Evolutionary conservation across 2,113 vertebrate genomes (phyloP).

Genomic region (Mesembrinibis cayennensis): DNA sequence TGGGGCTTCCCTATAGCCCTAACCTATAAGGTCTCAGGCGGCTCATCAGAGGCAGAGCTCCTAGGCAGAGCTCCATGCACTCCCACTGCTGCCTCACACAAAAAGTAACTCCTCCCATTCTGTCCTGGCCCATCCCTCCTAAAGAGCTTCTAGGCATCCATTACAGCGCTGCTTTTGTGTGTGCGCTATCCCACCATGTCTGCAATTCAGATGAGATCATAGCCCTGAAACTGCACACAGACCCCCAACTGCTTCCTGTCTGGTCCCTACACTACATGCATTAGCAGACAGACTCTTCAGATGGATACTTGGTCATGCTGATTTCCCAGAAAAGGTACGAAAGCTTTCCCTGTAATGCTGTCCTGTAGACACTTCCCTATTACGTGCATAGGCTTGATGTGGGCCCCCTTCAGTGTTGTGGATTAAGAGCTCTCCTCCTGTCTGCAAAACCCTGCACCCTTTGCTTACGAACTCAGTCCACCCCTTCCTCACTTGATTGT

Average conservation of each 20-base stretch:
- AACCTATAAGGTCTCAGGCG: not conserved
- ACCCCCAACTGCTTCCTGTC: not conserved
- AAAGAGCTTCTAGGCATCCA: not conserved
- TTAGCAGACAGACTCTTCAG: not conserved
- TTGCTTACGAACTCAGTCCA: not conserved
- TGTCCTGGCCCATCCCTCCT: not conserved
- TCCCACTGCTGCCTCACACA: not conserved
- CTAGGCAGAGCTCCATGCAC: not conserved
- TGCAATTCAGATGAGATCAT: not conserved
- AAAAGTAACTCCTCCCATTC: not conserved
- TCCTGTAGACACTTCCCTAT: not conserved
- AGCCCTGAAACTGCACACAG: not conserved
- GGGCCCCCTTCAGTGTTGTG: not conserved
- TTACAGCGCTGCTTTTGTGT: not conserved
- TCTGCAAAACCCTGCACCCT: not conserved
- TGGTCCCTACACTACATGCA: accelerated
- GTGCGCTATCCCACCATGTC: not conserved
- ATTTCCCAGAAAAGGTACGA: not conserved
- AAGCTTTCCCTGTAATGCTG: not conserved
- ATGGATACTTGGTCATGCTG: too few species aligned
- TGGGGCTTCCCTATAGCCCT: not conserved
- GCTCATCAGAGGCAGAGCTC: not conserved
- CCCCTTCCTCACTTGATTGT: not conserved
- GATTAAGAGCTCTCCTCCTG: not conserved
- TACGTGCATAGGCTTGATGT: not conserved